phyloP scores from a whole-genome alignment of 2,797 vertebrate species.

The Rhinatrema bivittatum region DNA sequence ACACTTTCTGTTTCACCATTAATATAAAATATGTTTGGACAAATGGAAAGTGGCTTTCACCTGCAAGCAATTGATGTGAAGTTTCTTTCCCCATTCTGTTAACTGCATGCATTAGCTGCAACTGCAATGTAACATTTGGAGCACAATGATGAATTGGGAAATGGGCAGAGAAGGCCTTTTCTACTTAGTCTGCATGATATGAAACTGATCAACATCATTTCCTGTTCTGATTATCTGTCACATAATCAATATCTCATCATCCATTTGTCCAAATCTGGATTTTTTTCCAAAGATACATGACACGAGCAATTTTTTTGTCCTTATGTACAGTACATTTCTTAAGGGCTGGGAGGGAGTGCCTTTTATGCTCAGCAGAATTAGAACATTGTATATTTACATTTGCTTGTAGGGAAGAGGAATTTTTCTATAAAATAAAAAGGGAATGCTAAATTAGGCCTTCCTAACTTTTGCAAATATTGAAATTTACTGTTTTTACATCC shows the following conservation, averaged over 20 bases:
- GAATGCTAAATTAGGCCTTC: too few species aligned
- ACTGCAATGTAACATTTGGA: neutral
- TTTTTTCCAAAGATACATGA: too few species aligned
- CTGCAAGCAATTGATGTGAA: slow-evolving; percentile 22
- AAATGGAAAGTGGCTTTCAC: neutral
- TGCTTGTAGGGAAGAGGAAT: too few species aligned
- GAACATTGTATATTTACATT: too few species aligned
- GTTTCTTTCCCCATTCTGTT: slow-evolving; percentile 16
- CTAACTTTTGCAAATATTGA: too few species aligned
- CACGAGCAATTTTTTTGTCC: too few species aligned
- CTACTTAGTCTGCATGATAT: slow-evolving; percentile 5
- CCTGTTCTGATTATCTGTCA: neutral
- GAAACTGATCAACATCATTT: neutral
- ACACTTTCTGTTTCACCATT: slow-evolving; percentile 4
- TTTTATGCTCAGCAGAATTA: too few species aligned
- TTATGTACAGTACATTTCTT: too few species aligned
- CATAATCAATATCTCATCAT: neutral
- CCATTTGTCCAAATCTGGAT: neutral
- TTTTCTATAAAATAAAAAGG: too few species aligned
- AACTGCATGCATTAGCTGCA: neutral
- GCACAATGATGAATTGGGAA: slow-evolving; percentile 4
- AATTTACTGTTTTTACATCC: too few species aligned
- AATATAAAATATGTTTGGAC: neutral
- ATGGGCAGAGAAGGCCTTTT: slow-evolving; percentile 1
- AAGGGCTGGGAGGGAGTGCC: too few species aligned